Percentiles rank a stretch among this genome's conserved stretches.
Evolutionary conservation across 2,888 invertebrate species (phyloP).

Genomic region (Stenodema calcarata): DNA sequence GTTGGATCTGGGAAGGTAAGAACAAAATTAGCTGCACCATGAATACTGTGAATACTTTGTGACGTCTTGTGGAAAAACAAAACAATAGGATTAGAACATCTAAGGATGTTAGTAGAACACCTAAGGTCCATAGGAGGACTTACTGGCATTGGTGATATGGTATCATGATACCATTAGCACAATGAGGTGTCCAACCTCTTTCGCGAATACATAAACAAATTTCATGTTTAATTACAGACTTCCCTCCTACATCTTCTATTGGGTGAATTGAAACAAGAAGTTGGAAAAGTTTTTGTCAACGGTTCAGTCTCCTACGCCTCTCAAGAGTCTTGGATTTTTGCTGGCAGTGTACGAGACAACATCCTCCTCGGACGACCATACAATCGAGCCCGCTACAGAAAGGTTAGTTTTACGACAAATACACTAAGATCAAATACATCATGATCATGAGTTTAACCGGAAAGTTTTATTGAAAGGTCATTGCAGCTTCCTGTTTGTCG

Average conservation of each 20-base stretch:
- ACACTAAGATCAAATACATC: neutral
- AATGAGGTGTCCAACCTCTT: too few species aligned
- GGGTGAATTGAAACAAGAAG: conserved; percentile 66
- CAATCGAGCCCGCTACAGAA: conserved; percentile 68
- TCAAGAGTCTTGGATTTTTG: conserved; percentile 75
- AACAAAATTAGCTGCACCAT: neutral
- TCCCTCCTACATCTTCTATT: conserved; percentile 67
- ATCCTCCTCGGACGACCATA: conserved; percentile 76
- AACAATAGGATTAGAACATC: too few species aligned
- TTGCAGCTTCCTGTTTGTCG: conserved; percentile 68
- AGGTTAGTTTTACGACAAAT: conserved; percentile 39
- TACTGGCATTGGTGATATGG: too few species aligned
- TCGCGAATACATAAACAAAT: too few species aligned
- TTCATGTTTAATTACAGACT: conserved; percentile 59
- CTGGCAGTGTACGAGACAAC: conserved; percentile 72
- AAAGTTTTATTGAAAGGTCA: conserved; percentile 45
- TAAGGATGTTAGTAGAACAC: too few species aligned
- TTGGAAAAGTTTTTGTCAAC: conserved; percentile 65
- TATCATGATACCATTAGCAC: too few species aligned
- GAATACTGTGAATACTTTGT: too few species aligned
- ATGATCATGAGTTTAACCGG: neutral
- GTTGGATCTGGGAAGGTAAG: conserved; percentile 71
- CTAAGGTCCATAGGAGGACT: too few species aligned
- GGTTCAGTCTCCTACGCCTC: conserved; percentile 70
- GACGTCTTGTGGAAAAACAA: too few species aligned